Conservation (phyloP, 2,888 invertebrate species). For the Scaptomyza cyrtandrae region DNA sequence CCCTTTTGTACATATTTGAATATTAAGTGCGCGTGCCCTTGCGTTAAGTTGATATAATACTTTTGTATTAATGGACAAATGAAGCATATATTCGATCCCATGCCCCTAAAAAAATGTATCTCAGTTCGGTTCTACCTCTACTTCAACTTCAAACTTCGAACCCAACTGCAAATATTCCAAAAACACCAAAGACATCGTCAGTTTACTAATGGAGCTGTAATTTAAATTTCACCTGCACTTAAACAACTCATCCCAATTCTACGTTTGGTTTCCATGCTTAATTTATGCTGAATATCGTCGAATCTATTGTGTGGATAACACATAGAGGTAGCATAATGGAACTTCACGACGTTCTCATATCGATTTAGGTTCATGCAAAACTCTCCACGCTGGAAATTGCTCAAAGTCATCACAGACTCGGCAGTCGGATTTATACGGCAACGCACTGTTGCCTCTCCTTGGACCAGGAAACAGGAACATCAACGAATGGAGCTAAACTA, state of each 20-base stretch:
- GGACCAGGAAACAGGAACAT: neutral
- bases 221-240: conserved; percentile 20
- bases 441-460: neutral
- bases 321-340: neutral
- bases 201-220: conserved; percentile 30
- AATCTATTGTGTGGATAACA: conserved; percentile 14
- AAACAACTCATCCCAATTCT: conserved; percentile 24
- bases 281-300: conserved; percentile 10
- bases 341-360: conserved; percentile 10
- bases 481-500: neutral
- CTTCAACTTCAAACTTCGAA: neutral
- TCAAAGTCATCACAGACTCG: conserved; percentile 41
- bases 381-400: conserved; percentile 25
- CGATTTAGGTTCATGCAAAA: conserved; percentile 17
- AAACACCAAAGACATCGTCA: conserved; percentile 8
- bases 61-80: conserved; percentile 13
- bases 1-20: conserved; percentile 36
- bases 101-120: conserved; percentile 10
- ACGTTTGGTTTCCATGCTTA: conserved; percentile 1
- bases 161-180: neutral
- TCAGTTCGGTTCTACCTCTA: conserved; percentile 24
- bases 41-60: conserved; percentile 21
- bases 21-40: conserved; percentile 44
- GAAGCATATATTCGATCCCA: conserved; percentile 4
- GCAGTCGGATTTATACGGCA: conserved; percentile 5